phyloP scores from a whole-genome alignment of 2,113 vertebrate species.

The Diglossa brunneiventris region DNA sequence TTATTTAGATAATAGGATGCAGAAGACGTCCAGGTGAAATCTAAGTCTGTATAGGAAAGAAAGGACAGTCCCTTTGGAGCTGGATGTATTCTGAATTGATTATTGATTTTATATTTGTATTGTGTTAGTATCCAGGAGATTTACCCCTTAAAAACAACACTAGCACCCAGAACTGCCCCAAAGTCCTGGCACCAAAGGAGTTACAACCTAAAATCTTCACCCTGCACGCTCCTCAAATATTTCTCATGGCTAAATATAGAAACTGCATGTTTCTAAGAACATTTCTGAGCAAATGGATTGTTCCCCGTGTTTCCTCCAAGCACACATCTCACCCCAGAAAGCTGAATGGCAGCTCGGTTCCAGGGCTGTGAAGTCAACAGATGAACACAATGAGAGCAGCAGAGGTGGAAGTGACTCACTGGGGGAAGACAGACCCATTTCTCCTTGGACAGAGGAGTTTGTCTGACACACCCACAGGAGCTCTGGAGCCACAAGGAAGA shows the following conservation, averaged over 20 bases:
- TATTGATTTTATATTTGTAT: neutral
- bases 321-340: neutral
- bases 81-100: neutral
- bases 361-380: neutral
- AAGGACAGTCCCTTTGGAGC: neutral
- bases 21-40: neutral
- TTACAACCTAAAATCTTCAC: neutral
- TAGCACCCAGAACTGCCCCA: neutral
- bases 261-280: neutral
- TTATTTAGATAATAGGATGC: neutral
- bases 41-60: neutral
- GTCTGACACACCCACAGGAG: neutral
- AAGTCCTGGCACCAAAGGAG: neutral
- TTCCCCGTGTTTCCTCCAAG: neutral
- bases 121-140: neutral
- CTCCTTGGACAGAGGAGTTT: neutral
- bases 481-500: neutral
- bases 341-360: neutral
- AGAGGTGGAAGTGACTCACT: neutral
- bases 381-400: neutral
- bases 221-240: fast-evolving
- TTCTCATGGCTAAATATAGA: neutral
- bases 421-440: neutral
- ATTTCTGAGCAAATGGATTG: neutral
- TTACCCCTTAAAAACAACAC: neutral